phyloP scores from a whole-genome alignment of 2,113 vertebrate species.

The Mustela lutreola region DNA sequence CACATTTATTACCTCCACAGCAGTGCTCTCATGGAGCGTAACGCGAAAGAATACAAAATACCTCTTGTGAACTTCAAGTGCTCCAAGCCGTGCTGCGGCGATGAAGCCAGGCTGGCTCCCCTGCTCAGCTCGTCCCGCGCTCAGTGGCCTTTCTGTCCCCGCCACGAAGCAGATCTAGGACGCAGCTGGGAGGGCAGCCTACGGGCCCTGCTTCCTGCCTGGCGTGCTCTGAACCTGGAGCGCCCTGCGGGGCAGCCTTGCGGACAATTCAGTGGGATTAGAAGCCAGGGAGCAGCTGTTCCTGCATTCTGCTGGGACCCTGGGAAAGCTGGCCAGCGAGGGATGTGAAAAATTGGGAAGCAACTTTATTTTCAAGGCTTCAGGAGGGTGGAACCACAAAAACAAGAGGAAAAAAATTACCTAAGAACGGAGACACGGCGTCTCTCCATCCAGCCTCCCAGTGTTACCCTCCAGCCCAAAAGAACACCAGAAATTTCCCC shows the following conservation, averaged over 20 bases:
- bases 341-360: conserved; percentile 55
- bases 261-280: background rate
- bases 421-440: conserved; percentile 48
- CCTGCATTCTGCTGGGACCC: background rate
- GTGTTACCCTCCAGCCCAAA: conserved; percentile 57
- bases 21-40: background rate
- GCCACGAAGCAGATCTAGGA: background rate
- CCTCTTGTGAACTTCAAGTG: background rate
- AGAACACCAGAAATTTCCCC: conserved; percentile 51
- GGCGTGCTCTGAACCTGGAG: too few relatives aligned
- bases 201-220: background rate
- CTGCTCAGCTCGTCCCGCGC: accelerated
- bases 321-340: background rate
- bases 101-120: background rate
- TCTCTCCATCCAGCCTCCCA: conserved; percentile 63
- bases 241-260: background rate
- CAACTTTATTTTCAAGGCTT: conserved; percentile 64
- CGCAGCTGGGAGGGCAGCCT: too few relatives aligned
- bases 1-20: background rate
- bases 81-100: background rate
- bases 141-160: background rate
- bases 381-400: conserved; percentile 52
- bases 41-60: background rate
- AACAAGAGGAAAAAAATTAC: conserved; percentile 65
- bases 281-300: conserved; percentile 31